phyloP scores from a whole-genome alignment of 2,888 invertebrate species.

The Diabrotica balteata region DNA sequence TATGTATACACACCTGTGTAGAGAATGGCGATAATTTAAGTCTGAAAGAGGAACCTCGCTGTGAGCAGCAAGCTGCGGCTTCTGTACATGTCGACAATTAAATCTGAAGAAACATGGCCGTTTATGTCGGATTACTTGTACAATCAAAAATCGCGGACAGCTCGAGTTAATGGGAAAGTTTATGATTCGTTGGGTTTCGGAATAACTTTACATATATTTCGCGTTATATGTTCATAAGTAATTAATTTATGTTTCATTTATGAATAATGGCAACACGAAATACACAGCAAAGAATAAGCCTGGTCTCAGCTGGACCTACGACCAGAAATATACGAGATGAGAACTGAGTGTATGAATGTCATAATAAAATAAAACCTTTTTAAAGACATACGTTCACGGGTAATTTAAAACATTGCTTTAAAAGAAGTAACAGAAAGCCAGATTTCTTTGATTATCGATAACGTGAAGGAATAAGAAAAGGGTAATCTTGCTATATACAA shows the following conservation, averaged over 20 bases:
- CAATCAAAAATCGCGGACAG: conserved; percentile 13
- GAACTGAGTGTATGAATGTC: too few relatives aligned
- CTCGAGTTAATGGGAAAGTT: conserved; percentile 13
- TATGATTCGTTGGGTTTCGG: background rate
- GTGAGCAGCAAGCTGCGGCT: conserved; percentile 5
- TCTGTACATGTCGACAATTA: conserved; percentile 10
- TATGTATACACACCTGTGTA: background rate
- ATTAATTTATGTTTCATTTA: background rate
- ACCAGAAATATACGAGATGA: too few relatives aligned
- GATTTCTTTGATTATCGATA: too few relatives aligned
- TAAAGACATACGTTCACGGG: too few relatives aligned
- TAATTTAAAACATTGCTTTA: too few relatives aligned
- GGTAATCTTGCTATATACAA: too few relatives aligned
- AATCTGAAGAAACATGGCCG: conserved; percentile 7
- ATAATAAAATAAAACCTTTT: too few relatives aligned
- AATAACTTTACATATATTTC: conserved; percentile 9
- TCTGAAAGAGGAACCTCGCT: conserved; percentile 1
- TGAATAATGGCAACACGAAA: too few relatives aligned
- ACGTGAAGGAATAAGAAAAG: too few relatives aligned
- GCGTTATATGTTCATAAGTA: background rate
- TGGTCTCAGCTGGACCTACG: too few relatives aligned
- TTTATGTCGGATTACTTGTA: conserved; percentile 5
- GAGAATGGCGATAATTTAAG: conserved; percentile 2
- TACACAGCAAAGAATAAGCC: too few relatives aligned
- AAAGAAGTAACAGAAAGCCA: too few relatives aligned